phyloP scores from a whole-genome alignment of 2,113 vertebrate species.

The Chaetodon trifascialis region DNA sequence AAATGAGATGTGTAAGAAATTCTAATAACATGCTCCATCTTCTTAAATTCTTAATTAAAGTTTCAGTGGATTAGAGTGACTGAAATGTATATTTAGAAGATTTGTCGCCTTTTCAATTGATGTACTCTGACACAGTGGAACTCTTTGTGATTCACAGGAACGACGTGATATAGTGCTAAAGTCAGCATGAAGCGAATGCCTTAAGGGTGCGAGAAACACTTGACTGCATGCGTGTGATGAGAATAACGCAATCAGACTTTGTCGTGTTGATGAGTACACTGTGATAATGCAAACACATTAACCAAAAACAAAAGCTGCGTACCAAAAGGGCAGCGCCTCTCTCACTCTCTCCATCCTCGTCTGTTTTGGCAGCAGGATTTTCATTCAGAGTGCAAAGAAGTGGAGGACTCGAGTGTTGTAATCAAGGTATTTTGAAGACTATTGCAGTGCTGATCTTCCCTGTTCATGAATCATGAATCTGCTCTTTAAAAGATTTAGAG shows the following conservation, averaged over 20 bases:
- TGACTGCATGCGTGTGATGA: slow-evolving; percentile 49
- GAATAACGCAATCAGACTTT: slow-evolving; percentile 59
- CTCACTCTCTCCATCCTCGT: background rate
- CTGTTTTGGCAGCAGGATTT: slow-evolving; percentile 7
- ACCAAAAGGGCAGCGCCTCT: background rate
- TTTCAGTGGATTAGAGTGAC: slow-evolving; percentile 49
- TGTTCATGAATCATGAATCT: slow-evolving; percentile 50
- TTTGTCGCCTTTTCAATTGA: slow-evolving; percentile 45
- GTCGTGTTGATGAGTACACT: slow-evolving; percentile 41
- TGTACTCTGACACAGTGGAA: slow-evolving; percentile 60
- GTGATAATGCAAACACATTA: slow-evolving; percentile 43
- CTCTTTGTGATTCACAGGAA: slow-evolving; percentile 51
- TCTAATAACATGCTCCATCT: slow-evolving; percentile 26
- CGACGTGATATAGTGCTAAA: slow-evolving; percentile 52
- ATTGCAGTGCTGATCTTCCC: slow-evolving; percentile 14
- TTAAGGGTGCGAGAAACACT: slow-evolving; percentile 54
- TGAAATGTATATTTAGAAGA: slow-evolving; percentile 58
- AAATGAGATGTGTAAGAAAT: slow-evolving; percentile 39
- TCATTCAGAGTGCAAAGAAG: slow-evolving; percentile 6
- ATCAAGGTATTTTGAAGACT: slow-evolving; percentile 18
- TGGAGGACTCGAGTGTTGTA: background rate
- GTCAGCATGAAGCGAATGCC: slow-evolving; percentile 66
- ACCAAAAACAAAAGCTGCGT: slow-evolving; percentile 5
- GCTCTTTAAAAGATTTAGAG: slow-evolving; percentile 48
- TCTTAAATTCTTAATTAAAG: slow-evolving; percentile 54